These are phyloP conservation scores for Andricus curvator DNA, from an alignment of 2,888 invertebrate genomes.

Conservation along the genomic window DNA sequence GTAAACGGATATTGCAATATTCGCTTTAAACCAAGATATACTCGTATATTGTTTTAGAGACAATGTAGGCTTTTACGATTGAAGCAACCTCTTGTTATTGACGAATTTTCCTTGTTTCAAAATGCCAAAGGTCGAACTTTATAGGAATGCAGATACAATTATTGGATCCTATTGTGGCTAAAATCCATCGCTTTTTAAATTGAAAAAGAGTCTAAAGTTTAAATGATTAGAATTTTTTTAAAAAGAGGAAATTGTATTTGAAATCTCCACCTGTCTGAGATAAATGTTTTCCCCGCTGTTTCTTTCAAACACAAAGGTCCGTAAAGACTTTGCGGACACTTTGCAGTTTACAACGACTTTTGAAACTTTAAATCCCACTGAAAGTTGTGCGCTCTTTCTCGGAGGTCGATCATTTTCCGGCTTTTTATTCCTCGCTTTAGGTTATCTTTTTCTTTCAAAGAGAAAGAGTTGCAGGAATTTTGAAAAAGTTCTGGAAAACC, in stretches of 20 bases:
- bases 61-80: constrained; percentile 13
- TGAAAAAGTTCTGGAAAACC: background rate
- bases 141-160: background rate
- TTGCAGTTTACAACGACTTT: constrained; percentile 25
- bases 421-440: background rate
- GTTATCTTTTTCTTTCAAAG: constrained; percentile 57
- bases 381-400: background rate
- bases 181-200: background rate
- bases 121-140: constrained; percentile 14
- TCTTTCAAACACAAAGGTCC: constrained; percentile 21
- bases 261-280: background rate
- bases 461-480: background rate
- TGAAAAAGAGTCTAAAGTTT: too few species aligned
- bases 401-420: constrained; percentile 19
- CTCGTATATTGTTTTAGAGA: background rate
- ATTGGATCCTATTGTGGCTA: background rate
- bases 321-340: constrained; percentile 33
- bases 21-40: background rate
- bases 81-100: constrained; percentile 9
- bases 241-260: constrained; percentile 17
- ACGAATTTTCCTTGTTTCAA: background rate
- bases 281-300: constrained; percentile 32
- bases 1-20: constrained; percentile 14
- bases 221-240: background rate
- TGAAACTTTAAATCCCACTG: constrained; percentile 30